Base-by-base conservation (phyloP, 2,113 vertebrate genomes). In the Myiopsitta monachus region DNA sequence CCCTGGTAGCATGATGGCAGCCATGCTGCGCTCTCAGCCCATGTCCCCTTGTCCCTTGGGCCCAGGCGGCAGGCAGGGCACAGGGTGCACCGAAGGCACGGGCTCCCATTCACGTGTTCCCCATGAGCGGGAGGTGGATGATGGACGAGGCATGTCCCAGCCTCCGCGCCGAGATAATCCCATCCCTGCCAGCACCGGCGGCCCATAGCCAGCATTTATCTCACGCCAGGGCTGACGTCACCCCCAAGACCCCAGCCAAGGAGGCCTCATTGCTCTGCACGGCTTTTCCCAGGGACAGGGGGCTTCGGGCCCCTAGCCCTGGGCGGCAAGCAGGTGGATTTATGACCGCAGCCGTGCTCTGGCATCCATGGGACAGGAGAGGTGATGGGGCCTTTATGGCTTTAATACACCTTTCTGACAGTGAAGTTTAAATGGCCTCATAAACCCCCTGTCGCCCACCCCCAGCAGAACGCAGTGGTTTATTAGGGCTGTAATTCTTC, bases 341-440 rank as follows among this genome's bases (percentile, higher is more conserved):
- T 96, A 97, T 17, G 70, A 54, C 72, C 27, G 1, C 57, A 87
- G 96, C 36, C 46, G 5, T 52, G 81, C 78, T 93, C 89, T 2
- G 1, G 94, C 66, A 61, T 88, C 87, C 94, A 49, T 83, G 80
- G 89, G 76, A 89, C 79, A 38, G 84, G 82, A 66, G 83, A 87
- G 73, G 82, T 52, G 74, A 86, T 16, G 0, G 49, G 73, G 87
- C 95, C 94, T 96, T 97, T 92, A 96, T 72, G 69, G 80, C 76
- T 94, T 94, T 96, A 94, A 96, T 97, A 90, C 96, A 96, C 97
- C 95, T 96, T 96, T 94, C 84, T 96, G 95, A 94, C 96, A 96
- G 94, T 57, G 63, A 93, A 92, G 90, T 94, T 91, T 94, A 96
- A 97, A 97, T 90, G 92, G 96, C 93, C 94, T 96, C 96, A 3